A percentile compares a stretch with the other conserved stretches of the same genome.
These are phyloP conservation scores for Calonectris borealis DNA, from an alignment of 2,113 vertebrate species.

Conservation along the genomic window DNA sequence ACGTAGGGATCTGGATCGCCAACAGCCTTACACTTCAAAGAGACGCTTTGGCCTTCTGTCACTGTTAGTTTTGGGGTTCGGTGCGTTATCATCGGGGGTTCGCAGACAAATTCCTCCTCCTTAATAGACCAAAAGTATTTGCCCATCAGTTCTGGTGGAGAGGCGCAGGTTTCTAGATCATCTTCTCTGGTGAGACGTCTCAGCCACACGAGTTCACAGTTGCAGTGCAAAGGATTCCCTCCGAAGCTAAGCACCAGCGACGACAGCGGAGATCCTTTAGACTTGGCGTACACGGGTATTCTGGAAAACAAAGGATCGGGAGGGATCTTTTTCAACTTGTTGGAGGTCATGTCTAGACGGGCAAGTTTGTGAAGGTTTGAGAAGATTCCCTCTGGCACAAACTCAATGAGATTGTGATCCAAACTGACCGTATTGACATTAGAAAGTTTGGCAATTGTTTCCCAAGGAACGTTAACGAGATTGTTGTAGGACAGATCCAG, in stretches of 20 bases:
- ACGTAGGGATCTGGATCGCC: constrained; percentile 93
- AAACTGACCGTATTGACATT: constrained; percentile 93
- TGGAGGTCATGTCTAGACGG: constrained; percentile 94
- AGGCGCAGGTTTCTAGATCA: constrained; percentile 92
- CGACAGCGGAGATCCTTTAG: constrained; percentile 81
- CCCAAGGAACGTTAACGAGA: constrained; percentile 87
- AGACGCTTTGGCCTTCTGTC: constrained; percentile 79
- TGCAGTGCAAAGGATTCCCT: constrained; percentile 92
- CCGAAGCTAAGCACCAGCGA: constrained; percentile 92
- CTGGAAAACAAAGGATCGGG: constrained; percentile 91
- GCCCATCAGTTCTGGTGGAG: constrained; percentile 84
- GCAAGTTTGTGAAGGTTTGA: constrained; percentile 94
- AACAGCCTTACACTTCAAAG: constrained; percentile 91
- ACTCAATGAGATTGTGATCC: constrained; percentile 94
- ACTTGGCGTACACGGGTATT: constrained; percentile 89
- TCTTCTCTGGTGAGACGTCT: constrained; percentile 89
- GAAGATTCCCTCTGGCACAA: constrained; percentile 90
- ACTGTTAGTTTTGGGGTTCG: constrained; percentile 74
- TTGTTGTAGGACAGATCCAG: constrained; percentile 97
- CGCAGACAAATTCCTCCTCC: constrained; percentile 94
- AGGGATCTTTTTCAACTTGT: constrained; percentile 94
- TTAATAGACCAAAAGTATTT: constrained; percentile 96
- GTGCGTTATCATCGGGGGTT: constrained; percentile 91
- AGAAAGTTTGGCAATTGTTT: constrained; percentile 82
- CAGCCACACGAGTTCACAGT: constrained; percentile 94